Evolutionary conservation across 1,140 invertebrate genomes (phyloP).

Genomic region (Camponotus vicinus): DNA sequence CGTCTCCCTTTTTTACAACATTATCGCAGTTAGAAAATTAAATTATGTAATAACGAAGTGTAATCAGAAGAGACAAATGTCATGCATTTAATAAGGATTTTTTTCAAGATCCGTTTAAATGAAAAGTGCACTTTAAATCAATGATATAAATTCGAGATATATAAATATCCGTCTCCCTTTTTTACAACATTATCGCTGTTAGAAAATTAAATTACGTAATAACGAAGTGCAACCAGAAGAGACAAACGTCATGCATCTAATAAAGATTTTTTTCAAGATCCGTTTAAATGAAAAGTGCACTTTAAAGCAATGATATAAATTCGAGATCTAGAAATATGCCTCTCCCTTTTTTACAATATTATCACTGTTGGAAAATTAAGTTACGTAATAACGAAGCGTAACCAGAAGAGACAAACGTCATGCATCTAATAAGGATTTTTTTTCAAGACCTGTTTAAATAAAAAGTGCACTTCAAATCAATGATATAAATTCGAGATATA

Average conservation of each 20-base stretch:
- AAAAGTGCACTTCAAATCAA: background rate
- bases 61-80: background rate
- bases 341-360: background rate
- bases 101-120: conserved; percentile 4
- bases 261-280: background rate
- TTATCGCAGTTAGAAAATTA: background rate
- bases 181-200: background rate
- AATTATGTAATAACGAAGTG: background rate
- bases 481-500: background rate
- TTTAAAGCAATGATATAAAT: background rate
- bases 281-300: background rate
- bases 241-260: background rate
- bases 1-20: background rate
- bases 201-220: background rate
- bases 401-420: background rate
- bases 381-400: background rate
- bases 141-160: background rate
- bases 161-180: background rate
- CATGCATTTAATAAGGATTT: background rate
- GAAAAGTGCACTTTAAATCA: background rate
- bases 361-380: background rate
- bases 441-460: background rate
- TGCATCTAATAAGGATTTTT: background rate
- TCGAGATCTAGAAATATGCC: background rate
- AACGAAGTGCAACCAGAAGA: background rate